Conservation (phyloP, 2,113 vertebrate species). For the Anoplopoma fimbria region DNA sequence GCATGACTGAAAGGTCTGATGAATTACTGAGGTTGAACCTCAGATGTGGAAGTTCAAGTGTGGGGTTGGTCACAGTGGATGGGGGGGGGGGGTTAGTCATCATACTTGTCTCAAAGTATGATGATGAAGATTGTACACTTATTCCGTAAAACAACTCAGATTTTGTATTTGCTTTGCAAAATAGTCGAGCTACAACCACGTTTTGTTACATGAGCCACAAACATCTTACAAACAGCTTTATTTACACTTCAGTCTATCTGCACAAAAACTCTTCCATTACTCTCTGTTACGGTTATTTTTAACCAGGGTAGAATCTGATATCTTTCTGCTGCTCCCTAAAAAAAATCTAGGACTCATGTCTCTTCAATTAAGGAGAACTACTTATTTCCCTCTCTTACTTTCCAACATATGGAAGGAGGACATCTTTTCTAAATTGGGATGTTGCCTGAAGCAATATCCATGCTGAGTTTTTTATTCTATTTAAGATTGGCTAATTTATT, state of each 20-base stretch:
- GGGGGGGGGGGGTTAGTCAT: background rate
- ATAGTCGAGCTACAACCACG: background rate
- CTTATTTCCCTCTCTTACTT: conserved; percentile 23
- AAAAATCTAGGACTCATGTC: conserved; percentile 7
- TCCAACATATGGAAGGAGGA: conserved; percentile 52
- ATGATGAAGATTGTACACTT: background rate
- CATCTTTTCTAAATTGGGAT: conserved; percentile 50
- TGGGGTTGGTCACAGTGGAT: background rate
- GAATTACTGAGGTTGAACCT: conserved; percentile 17
- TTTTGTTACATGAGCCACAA: background rate
- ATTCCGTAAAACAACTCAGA: background rate
- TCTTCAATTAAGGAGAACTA: conserved; percentile 27
- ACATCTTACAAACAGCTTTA: background rate
- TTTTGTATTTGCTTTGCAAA: background rate
- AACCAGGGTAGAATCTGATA: background rate
- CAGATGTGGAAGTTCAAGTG: background rate
- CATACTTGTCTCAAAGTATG: background rate
- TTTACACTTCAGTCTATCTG: background rate
- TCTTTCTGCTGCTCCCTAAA: background rate
- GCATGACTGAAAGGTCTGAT: conserved; percentile 17
- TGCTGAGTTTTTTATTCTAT: conserved; percentile 40
- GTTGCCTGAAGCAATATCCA: conserved; percentile 38
- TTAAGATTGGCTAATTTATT: conserved; percentile 51
- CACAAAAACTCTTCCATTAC: background rate
- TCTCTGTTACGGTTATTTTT: background rate